phyloP scores from a whole-genome alignment of 2,888 invertebrate species.

The Chesias legatella region DNA sequence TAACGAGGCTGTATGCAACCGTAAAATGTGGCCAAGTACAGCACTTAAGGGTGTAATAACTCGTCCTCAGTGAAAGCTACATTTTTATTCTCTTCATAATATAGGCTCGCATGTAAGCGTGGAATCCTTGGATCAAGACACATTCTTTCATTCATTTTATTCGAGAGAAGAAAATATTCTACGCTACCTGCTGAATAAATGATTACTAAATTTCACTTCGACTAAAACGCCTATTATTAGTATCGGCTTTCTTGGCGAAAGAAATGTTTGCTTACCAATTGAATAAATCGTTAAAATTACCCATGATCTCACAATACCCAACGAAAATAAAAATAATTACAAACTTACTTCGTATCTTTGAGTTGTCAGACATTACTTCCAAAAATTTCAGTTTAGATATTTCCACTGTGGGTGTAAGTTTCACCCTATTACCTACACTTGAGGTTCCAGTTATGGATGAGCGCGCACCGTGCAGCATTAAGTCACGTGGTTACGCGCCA shows the following conservation, averaged over 20 bases:
- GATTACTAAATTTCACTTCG: constrained; percentile 34
- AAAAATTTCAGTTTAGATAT: too few relatives aligned
- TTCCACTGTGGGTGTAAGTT: too few relatives aligned
- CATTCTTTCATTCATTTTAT: constrained; percentile 27
- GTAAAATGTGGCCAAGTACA: constrained; percentile 6
- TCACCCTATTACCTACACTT: too few relatives aligned
- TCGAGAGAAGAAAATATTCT: constrained; percentile 21
- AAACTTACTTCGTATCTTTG: too few relatives aligned
- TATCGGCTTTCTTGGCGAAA: constrained; percentile 20
- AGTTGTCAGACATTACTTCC: too few relatives aligned
- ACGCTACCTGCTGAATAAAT: constrained; percentile 37
- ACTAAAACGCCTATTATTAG: constrained; percentile 33
- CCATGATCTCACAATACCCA: too few relatives aligned
- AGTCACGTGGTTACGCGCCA: constrained; percentile 62
- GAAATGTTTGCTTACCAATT: too few relatives aligned
- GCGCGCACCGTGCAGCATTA: constrained; percentile 44
- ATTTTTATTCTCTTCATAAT: constrained; percentile 15
- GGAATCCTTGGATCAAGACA: constrained; percentile 24
- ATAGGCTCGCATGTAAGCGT: constrained; percentile 16
- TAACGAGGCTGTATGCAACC: constrained; percentile 1
- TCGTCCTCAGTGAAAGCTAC: constrained; percentile 12
- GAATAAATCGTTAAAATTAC: too few relatives aligned
- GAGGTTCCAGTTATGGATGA: constrained; percentile 34
- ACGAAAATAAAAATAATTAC: too few relatives aligned
- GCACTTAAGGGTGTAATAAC: constrained; percentile 2